phyloP scores from a whole-genome alignment of 2,888 invertebrate genomes.

The Rosalia funebris region DNA sequence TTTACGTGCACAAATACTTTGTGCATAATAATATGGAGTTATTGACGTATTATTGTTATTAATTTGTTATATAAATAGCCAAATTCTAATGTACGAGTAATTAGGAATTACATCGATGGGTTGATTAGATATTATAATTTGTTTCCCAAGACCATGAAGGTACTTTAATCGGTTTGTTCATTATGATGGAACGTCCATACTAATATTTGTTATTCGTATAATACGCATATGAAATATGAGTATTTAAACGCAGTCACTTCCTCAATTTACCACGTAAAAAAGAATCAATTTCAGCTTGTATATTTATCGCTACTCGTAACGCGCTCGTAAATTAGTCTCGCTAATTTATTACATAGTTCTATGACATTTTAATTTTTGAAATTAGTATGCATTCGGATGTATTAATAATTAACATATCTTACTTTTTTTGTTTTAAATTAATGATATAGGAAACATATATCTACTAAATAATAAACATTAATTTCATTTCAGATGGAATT shows the following conservation, averaged over 20 bases:
- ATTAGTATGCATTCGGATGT: constrained; percentile 2
- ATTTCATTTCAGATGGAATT: constrained; percentile 12
- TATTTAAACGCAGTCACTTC: not conserved
- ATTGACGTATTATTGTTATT: too few relatives aligned
- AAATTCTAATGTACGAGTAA: too few relatives aligned
- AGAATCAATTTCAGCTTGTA: constrained; percentile 1
- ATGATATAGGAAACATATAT: constrained; percentile 14
- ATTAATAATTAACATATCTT: constrained; percentile 24
- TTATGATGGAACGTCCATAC: too few relatives aligned
- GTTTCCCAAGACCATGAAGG: too few relatives aligned
- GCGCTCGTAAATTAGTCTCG: constrained; percentile 3
- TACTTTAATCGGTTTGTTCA: too few relatives aligned
- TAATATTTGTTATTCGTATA: not conserved
- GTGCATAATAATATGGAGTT: too few relatives aligned
- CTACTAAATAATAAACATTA: constrained; percentile 21
- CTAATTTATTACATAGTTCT: constrained; percentile 8
- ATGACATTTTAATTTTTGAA: constrained; percentile 22
- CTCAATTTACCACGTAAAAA: not conserved
- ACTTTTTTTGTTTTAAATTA: constrained; percentile 13
- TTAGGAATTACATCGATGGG: too few relatives aligned
- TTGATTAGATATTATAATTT: too few relatives aligned
- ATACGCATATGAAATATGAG: not conserved
- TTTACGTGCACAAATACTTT: too few relatives aligned
- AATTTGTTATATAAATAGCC: too few relatives aligned
- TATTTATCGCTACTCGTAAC: constrained; percentile 12